Percentiles rank a stretch among this genome's conserved stretches.
Evolutionary conservation across 2,888 invertebrate genomes (phyloP).

Genomic region (Drosophila pseudotakahashii): DNA sequence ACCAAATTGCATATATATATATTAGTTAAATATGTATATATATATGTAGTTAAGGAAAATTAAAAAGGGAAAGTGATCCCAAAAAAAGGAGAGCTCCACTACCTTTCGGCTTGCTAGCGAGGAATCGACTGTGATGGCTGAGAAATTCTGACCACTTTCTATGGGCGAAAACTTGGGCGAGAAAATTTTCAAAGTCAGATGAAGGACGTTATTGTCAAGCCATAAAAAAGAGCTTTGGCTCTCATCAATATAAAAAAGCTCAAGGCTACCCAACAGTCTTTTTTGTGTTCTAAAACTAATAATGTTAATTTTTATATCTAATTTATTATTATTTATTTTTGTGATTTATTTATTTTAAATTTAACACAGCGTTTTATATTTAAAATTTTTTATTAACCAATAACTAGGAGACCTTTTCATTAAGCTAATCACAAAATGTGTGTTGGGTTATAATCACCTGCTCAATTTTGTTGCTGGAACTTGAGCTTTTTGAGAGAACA

Average conservation of each 20-base stretch:
- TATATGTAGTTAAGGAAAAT: no score
- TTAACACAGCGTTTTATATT: no score
- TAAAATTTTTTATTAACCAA: no score
- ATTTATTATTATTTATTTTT: no score
- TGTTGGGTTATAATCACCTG: background rate
- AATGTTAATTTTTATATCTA: background rate
- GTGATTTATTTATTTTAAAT: no score
- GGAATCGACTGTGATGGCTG: conserved; percentile 49
- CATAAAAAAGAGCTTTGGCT: conserved; percentile 33
- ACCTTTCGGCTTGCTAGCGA: conserved; percentile 54
- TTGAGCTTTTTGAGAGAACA: conserved; percentile 1
- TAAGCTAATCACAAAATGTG: background rate
- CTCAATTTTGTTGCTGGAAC: conserved; percentile 5
- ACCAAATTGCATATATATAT: background rate
- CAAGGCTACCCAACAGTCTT: conserved; percentile 1
- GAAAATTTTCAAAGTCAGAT: conserved; percentile 54
- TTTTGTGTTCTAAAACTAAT: background rate
- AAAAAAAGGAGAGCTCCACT: conserved; percentile 14
- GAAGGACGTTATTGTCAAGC: conserved; percentile 53
- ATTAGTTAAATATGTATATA: background rate
- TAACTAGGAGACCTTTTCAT: background rate
- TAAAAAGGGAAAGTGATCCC: background rate
- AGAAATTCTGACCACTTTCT: conserved; percentile 35
- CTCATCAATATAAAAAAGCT: conserved; percentile 26
- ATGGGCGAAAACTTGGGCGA: conserved; percentile 34